Evolutionary conservation across 2,888 invertebrate genomes (phyloP).

Genomic region (Acheta domesticus): DNA sequence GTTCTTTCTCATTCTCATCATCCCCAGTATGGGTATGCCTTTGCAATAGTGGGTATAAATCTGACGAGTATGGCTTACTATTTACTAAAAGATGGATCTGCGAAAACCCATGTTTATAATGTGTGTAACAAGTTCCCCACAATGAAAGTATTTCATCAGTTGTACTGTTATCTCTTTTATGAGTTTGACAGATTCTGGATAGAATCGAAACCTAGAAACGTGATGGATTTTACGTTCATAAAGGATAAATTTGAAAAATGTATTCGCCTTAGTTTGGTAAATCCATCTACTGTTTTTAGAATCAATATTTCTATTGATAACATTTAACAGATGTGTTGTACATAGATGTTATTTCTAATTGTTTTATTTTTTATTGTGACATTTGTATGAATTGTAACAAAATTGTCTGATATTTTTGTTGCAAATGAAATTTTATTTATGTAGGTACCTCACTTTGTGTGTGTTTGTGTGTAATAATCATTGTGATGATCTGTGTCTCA

Average conservation of each 20-base stretch:
- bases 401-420: too few relatives aligned
- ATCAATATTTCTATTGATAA: conserved; percentile 76
- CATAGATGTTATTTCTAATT: too few relatives aligned
- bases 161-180: conserved; percentile 90
- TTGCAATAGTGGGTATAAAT: conserved; percentile 92
- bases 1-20: conserved; percentile 84
- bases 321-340: conserved; percentile 48
- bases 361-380: too few relatives aligned
- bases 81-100: conserved; percentile 72
- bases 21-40: conserved; percentile 83
- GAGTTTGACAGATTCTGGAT: conserved; percentile 96
- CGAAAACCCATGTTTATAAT: conserved; percentile 91
- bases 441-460: too few relatives aligned
- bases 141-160: conserved; percentile 79
- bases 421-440: too few relatives aligned
- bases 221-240: conserved; percentile 93
- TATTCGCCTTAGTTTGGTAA: conserved; percentile 63
- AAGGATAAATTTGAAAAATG: conserved; percentile 79
- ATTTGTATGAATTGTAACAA: too few relatives aligned
- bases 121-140: conserved; percentile 63
- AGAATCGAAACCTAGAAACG: conserved; percentile 81
- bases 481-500: too few relatives aligned
- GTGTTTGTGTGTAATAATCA: too few relatives aligned
- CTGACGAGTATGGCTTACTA: conserved; percentile 86
- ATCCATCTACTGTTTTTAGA: conserved; percentile 69